A percentile compares a stretch with the other conserved stretches of the same genome.
Evolutionary conservation across 2,797 vertebrate genomes (phyloP).

Genomic region (Chrysocyon brachyurus): DNA sequence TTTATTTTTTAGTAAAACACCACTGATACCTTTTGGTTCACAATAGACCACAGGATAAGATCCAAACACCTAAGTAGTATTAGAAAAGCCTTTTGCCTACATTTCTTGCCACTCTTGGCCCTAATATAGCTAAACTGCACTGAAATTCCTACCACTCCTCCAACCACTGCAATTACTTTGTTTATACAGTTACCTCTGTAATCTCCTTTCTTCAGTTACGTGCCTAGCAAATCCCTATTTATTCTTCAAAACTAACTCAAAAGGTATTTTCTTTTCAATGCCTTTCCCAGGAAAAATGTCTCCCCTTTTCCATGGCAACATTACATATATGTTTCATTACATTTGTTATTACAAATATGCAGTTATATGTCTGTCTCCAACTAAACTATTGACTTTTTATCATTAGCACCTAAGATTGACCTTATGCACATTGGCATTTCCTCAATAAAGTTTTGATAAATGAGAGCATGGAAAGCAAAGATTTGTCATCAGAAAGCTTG

Average conservation of each 20-base stretch:
- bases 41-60: not conserved
- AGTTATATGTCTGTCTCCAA: not conserved
- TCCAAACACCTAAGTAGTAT: not conserved
- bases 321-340: not conserved
- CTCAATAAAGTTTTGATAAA: constrained; percentile 11
- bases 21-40: not conserved
- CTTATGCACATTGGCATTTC: not conserved
- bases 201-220: constrained; percentile 11
- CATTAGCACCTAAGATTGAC: not conserved
- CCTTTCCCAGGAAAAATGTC: constrained; percentile 19
- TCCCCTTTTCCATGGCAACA: constrained; percentile 28
- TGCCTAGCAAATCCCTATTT: constrained; percentile 11
- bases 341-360: constrained; percentile 46
- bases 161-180: not conserved
- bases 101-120: not conserved
- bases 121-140: not conserved
- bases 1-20: constrained; percentile 42
- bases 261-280: not conserved
- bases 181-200: not conserved
- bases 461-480: constrained; percentile 29
- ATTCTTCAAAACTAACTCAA: constrained; percentile 36
- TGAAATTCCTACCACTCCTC: not conserved
- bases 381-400: constrained; percentile 19
- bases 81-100: constrained; percentile 13
- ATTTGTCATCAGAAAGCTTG: constrained; percentile 10